Conservation (phyloP, 2,888 invertebrate genomes). For the Tachina fera region DNA sequence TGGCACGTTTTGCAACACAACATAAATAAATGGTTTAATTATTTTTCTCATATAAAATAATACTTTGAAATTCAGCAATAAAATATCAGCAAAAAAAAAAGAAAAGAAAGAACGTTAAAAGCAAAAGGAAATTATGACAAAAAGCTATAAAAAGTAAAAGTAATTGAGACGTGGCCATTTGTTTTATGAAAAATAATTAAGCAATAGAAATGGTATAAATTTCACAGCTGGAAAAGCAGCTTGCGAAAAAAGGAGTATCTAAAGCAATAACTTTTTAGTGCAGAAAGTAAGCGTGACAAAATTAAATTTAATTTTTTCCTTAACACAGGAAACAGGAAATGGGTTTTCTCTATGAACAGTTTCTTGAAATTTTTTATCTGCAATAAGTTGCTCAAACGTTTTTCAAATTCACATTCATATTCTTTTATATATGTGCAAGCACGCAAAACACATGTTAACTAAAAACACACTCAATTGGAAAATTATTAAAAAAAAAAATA, state of each 20-base stretch:
- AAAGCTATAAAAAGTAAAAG: conserved; percentile 38
- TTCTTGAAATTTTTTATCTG: too few relatives aligned
- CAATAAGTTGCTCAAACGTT: too few relatives aligned
- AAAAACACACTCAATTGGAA: not conserved
- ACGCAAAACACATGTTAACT: not conserved
- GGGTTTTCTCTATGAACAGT: too few relatives aligned
- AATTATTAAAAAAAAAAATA: not conserved
- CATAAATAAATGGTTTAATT: conserved; percentile 1
- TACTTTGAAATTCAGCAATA: not conserved
- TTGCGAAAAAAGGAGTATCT: not conserved
- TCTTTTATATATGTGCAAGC: not conserved
- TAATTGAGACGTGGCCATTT: conserved; percentile 32
- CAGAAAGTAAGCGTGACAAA: conserved; percentile 12
- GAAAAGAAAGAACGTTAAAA: not conserved
- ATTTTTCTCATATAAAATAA: not conserved
- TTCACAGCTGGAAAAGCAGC: not conserved
- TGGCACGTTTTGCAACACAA: not conserved
- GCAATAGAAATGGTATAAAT: not conserved
- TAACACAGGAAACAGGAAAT: not conserved
- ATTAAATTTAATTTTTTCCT: not conserved
- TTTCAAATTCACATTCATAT: too few relatives aligned
- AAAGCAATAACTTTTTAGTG: not conserved
- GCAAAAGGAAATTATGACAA: not conserved
- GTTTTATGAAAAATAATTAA: conserved; percentile 25
- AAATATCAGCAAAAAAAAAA: not conserved